Evolutionary conservation across 2,113 vertebrate species (phyloP).

Genomic region (Myotis brandtii): DNA sequence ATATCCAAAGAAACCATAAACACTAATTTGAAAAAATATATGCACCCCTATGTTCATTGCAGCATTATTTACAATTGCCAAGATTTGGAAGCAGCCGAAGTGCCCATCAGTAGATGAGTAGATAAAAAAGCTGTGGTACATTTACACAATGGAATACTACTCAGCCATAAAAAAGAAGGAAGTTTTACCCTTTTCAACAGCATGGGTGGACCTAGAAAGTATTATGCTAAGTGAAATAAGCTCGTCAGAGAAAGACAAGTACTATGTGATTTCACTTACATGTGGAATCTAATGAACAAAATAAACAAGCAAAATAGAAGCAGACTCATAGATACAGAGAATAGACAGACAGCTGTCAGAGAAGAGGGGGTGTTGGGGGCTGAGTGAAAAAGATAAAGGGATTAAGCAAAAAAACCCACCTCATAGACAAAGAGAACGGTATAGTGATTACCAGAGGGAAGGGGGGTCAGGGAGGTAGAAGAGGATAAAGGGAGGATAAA

Average conservation of each 20-base stretch:
- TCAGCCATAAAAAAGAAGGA: neutral
- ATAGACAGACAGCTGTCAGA: neutral
- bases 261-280: neutral
- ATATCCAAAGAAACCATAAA: neutral
- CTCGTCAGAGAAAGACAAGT: neutral
- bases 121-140: neutral
- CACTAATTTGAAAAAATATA: neutral
- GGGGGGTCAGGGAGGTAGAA: neutral
- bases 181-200: neutral
- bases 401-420: neutral
- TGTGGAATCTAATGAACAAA: neutral
- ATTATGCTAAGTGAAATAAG: neutral
- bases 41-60: neutral
- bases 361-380: neutral
- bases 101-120: neutral
- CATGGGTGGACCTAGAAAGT: neutral
- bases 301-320: neutral
- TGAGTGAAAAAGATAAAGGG: neutral
- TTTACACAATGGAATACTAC: neutral
- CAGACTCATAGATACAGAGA: neutral
- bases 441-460: neutral
- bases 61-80: neutral
- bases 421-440: neutral
- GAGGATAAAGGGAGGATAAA: neutral
- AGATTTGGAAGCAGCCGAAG: neutral